These are phyloP conservation scores for Zoanthus sansibaricus DNA, from an alignment of 92 coral and sea anemone genomes.

Conservation along the genomic window DNA sequence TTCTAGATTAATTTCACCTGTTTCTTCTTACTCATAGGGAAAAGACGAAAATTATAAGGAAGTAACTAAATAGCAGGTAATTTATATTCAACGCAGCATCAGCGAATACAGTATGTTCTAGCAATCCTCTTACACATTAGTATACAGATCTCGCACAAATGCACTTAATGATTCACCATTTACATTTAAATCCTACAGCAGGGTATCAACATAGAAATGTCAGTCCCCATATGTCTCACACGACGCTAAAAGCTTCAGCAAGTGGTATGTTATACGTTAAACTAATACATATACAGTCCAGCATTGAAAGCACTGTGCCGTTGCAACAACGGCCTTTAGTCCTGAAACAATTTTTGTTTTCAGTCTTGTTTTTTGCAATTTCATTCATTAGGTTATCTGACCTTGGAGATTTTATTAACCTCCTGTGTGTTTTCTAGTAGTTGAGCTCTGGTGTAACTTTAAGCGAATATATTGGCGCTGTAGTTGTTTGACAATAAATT, in stretches of 20 bases:
- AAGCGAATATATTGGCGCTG: neutral
- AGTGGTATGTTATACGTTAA: neutral
- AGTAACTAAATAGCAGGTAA: neutral
- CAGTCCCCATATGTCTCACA: neutral
- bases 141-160: neutral
- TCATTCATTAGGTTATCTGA: neutral
- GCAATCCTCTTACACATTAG: neutral
- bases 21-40: neutral
- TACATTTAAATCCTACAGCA: neutral
- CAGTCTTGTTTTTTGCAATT: neutral
- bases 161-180: neutral
- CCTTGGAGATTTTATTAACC: neutral
- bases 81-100: neutral
- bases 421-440: neutral
- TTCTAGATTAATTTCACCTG: too few relatives aligned
- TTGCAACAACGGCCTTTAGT: neutral
- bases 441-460: neutral
- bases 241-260: neutral
- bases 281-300: neutral
- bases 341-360: neutral
- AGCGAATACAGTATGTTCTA: neutral
- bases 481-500: too few relatives aligned
- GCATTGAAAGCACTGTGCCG: neutral
- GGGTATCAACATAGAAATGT: neutral
- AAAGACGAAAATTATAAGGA: neutral